These are phyloP conservation scores for Crossocerus cetratus DNA, from an alignment of 2,888 invertebrate species.

Conservation along the genomic window DNA sequence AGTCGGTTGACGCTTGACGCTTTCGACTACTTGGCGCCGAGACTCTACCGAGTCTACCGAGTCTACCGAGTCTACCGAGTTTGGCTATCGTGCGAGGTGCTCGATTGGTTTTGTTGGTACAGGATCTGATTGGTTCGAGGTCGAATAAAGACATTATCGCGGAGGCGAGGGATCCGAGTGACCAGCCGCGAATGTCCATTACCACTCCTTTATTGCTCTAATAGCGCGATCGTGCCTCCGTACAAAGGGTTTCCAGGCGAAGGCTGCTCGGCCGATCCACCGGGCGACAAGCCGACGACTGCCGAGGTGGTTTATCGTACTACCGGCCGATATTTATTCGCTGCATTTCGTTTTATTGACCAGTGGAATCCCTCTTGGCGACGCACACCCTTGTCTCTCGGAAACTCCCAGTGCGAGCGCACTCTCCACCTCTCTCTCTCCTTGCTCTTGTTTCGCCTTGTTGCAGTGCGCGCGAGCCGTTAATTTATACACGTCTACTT, in stretches of 20 bases:
- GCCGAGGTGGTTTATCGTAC: conserved; percentile 29
- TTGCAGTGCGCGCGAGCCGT: conserved; percentile 7
- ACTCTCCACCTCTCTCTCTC: not conserved
- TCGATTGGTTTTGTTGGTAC: too few relatives aligned
- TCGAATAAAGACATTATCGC: not conserved
- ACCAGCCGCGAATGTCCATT: not conserved
- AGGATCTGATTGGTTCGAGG: not conserved
- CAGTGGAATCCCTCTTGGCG: conserved; percentile 16
- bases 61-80: too few relatives aligned
- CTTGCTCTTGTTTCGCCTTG: conserved; percentile 11
- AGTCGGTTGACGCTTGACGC: too few relatives aligned
- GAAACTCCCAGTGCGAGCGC: too few relatives aligned
- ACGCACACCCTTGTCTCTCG: conserved; percentile 28
- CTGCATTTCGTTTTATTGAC: conserved; percentile 54
- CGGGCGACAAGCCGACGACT: not conserved
- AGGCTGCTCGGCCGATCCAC: conserved; percentile 1
- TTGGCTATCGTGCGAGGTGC: too few relatives aligned
- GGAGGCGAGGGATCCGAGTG: not conserved
- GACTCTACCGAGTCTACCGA: too few relatives aligned
- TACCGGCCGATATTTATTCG: conserved; percentile 48
- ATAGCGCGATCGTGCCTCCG: not conserved
- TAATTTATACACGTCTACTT: conserved; percentile 57
- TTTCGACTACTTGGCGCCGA: too few relatives aligned
- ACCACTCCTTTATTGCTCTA: not conserved
- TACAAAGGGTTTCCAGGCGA: not conserved